Evolutionary conservation across 2,888 invertebrate genomes (phyloP).

Genomic region (Anoplius nigerrimus): DNA sequence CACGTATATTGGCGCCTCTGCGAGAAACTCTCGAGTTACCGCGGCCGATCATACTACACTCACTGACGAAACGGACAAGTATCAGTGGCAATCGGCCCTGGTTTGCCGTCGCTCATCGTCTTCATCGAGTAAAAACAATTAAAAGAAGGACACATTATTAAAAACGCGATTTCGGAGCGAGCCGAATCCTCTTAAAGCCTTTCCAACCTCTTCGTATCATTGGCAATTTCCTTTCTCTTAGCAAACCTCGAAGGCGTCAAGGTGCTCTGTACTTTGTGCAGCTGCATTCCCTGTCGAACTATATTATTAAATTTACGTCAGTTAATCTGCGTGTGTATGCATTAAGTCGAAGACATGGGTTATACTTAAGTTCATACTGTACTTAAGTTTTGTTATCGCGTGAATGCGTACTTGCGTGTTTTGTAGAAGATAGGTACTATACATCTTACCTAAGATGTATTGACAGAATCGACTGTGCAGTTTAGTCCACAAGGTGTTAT

Average conservation of each 20-base stretch:
- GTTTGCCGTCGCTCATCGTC: constrained; percentile 16
- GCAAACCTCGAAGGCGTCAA: constrained; percentile 25
- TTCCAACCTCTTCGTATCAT: neutral
- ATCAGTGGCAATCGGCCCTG: neutral
- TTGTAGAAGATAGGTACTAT: too few species aligned
- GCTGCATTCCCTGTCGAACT: constrained; percentile 36
- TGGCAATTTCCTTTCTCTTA: constrained; percentile 30
- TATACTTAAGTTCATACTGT: too few species aligned
- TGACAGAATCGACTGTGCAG: too few species aligned
- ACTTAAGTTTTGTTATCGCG: too few species aligned
- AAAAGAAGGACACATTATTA: constrained; percentile 46
- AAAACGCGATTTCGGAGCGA: constrained; percentile 48
- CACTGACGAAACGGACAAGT: constrained; percentile 1
- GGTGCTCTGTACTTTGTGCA: constrained; percentile 42
- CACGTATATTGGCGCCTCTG: constrained; percentile 29
- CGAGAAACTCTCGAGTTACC: constrained; percentile 35
- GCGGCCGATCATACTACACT: constrained; percentile 10
- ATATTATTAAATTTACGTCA: constrained; percentile 40
- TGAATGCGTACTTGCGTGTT: too few species aligned
- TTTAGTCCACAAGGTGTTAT: too few species aligned
- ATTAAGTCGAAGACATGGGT: too few species aligned
- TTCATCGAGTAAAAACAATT: constrained; percentile 50
- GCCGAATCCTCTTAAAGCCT: constrained; percentile 43
- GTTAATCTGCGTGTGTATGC: constrained; percentile 25
- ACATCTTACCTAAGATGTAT: too few species aligned